Base-by-base conservation (phyloP, 2,888 invertebrate species). In the Phaedon cochleariae region DNA sequence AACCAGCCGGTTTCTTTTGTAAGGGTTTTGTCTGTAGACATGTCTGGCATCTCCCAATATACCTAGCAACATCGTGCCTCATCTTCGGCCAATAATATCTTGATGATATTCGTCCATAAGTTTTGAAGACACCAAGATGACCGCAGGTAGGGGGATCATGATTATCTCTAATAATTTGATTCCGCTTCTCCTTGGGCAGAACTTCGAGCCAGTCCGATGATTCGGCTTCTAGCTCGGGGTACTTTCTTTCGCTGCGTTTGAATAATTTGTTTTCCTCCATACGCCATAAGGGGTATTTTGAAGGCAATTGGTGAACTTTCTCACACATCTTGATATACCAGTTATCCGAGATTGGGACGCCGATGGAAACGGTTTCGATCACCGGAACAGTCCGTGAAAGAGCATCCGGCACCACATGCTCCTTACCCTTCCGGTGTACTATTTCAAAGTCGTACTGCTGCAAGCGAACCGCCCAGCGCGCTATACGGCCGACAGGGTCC, bases 81-180 rank as follows among this genome's bases (percentile, higher is more conserved):
- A 74, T 69, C 31, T 63, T 69, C 4, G 75, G 75, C 76, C 75
- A 77, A 51, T 67, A 74, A 60, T 69, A 73, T 9, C 9, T 21
- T 12, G 17, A 6, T 18, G 62, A 52, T 46, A 72, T 20, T 29
- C 65, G 26, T 20, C 53, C 26, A 15, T 59, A 65, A 1, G 74
- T 77, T 59, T 75, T 74, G 21, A 49, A 67, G 5, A 72, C 64
- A 12, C 73, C 72, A 5, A 67, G 52, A 62, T 74, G 76, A 31
- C 72, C 72, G 4, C 68, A 26, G n/a, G 60, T 60, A 9, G 68
- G 60, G 29, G 15, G 31, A 15, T 72, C 71, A 57, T 75, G 74
- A 21, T 46, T 26, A 59, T 31, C 12, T n/a, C 17, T n/a, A 9
- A 65, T 54, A 9, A 67, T 7, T 20, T 62, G 18, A 2, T 10